Evolutionary conservation across 2,797 vertebrate species (phyloP).

Genomic region (Xiphophorus birchmanni): DNA sequence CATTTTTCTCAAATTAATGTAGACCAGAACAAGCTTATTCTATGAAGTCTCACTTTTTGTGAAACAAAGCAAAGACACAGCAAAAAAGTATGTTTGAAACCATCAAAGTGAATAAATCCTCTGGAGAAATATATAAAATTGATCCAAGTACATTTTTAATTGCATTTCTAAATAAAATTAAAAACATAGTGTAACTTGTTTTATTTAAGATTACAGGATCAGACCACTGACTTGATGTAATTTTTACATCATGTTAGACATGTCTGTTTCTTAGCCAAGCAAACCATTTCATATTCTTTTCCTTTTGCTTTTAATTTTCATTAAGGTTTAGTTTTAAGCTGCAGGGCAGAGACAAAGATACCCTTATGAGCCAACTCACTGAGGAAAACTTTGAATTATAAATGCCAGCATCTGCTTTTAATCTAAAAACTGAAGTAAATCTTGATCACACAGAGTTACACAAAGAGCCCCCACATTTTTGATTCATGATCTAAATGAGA

Average conservation of each 20-base stretch:
- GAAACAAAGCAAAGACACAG: background rate
- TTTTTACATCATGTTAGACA: background rate
- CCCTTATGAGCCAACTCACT: background rate
- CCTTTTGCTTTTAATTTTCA: background rate
- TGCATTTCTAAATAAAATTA: background rate
- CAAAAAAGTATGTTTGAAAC: background rate
- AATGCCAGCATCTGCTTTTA: conserved; percentile 16
- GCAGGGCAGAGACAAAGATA: background rate
- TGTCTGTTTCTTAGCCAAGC: background rate
- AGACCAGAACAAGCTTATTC: background rate
- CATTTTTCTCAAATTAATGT: background rate
- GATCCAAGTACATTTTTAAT: background rate
- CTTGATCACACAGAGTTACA: conserved; percentile 5
- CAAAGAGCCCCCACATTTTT: background rate
- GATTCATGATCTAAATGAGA: background rate
- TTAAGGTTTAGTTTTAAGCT: conserved; percentile 4
- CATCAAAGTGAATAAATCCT: background rate
- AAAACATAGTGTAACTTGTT: background rate
- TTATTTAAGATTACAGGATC: background rate
- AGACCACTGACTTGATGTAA: background rate
- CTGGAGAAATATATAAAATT: background rate
- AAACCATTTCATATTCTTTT: background rate
- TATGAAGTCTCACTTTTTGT: background rate
- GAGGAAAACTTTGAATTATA: conserved; percentile 10
- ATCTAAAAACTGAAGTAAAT: conserved; percentile 2